phyloP scores from a whole-genome alignment of 1,140 invertebrate genomes.

The Paralvinella palmiformis region DNA sequence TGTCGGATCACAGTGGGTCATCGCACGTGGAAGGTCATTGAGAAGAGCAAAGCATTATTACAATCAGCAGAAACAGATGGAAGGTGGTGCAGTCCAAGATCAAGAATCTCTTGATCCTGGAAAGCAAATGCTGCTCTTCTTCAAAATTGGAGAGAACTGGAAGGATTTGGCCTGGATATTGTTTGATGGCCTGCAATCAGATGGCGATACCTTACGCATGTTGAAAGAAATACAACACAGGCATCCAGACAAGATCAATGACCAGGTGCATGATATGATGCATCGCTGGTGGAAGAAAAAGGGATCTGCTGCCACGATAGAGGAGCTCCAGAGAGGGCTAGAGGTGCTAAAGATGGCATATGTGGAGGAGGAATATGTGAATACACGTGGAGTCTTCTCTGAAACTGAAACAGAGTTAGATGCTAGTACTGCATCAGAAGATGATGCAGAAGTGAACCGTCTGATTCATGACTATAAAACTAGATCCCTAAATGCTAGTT shows the following conservation, averaged over 20 bases:
- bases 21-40: constrained; percentile 15
- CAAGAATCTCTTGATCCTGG: neutral
- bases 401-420: constrained; percentile 14
- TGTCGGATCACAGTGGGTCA: constrained; percentile 17
- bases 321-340: constrained; percentile 17
- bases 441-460: constrained; percentile 18
- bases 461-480: constrained; percentile 16
- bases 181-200: constrained; percentile 16
- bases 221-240: constrained; percentile 21
- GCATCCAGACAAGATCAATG: constrained; percentile 1
- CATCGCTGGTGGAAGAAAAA: constrained; percentile 19
- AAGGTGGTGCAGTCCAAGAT: neutral
- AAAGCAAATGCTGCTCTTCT: constrained; percentile 17
- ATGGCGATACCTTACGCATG: constrained; percentile 15
- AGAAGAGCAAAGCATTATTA: constrained; percentile 1
- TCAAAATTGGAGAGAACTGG: constrained; percentile 19
- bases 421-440: constrained; percentile 6
- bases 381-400: neutral
- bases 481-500: constrained; percentile 15
- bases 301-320: constrained; percentile 16
- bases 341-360: constrained; percentile 16
- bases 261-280: constrained; percentile 21
- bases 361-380: constrained; percentile 13
- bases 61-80: neutral
- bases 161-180: constrained; percentile 19